Evolutionary conservation across 2,888 invertebrate species (phyloP).

Genomic region (Amitus sp.): DNA sequence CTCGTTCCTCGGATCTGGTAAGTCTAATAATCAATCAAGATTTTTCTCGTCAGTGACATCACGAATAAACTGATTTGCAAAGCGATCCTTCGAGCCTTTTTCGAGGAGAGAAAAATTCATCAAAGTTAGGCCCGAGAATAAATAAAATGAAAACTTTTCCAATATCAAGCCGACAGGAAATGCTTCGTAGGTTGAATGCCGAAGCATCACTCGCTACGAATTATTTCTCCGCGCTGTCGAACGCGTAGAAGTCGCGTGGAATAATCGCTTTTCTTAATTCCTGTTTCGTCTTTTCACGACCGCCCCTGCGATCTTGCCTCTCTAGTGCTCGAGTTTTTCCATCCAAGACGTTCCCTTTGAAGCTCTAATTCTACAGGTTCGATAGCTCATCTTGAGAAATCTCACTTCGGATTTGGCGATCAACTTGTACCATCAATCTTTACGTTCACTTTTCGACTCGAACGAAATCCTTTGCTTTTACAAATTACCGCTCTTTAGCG

Average conservation of each 20-base stretch:
- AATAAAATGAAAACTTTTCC: conserved; percentile 4
- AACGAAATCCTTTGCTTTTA: neutral
- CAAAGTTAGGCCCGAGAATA: neutral
- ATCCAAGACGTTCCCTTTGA: conserved; percentile 29
- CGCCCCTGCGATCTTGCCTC: conserved; percentile 8
- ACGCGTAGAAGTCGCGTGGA: conserved; percentile 16
- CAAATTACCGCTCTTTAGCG: neutral
- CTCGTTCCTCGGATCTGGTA: conserved; percentile 14
- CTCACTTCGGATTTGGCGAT: conserved; percentile 21
- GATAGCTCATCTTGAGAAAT: conserved; percentile 30
- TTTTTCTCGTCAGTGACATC: neutral
- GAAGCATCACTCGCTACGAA: neutral
- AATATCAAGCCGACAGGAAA: conserved; percentile 2
- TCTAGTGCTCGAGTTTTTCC: conserved; percentile 19
- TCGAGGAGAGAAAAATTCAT: neutral
- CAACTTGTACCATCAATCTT: conserved; percentile 24
- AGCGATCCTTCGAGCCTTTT: neutral
- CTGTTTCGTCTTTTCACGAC: conserved; percentile 29
- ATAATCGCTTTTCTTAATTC: conserved; percentile 33
- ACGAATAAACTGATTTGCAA: neutral
- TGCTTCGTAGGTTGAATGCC: conserved; percentile 4
- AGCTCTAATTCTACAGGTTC: conserved; percentile 28
- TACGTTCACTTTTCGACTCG: conserved; percentile 15
- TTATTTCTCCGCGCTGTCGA: conserved; percentile 18
- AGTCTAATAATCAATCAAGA: conserved; percentile 10